phyloP scores from a whole-genome alignment of 1,140 invertebrate genomes.

The Zaprionus camerounensis region DNA sequence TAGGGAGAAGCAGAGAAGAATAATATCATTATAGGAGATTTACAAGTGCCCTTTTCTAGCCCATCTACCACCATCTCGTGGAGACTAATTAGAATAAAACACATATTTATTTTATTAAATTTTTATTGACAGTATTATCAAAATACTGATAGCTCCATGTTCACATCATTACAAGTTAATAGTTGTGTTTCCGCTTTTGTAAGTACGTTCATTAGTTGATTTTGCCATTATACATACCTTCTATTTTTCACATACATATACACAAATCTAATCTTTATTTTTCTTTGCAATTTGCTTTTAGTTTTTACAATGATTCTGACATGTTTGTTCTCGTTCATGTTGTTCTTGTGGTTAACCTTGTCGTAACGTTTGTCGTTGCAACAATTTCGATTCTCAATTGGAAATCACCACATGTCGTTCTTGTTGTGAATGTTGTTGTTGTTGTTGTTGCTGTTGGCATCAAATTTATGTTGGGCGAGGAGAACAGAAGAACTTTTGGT shows the following conservation, averaged over 20 bases:
- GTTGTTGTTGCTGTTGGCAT: constrained; percentile 53
- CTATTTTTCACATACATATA: constrained; percentile 66
- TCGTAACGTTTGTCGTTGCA: constrained; percentile 24
- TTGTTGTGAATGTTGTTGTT: constrained; percentile 33
- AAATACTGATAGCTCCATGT: constrained; percentile 84
- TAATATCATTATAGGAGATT: no score
- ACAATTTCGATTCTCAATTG: constrained; percentile 54
- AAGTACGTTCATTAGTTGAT: constrained; percentile 69
- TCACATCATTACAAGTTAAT: constrained; percentile 84
- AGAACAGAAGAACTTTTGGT: constrained; percentile 58
- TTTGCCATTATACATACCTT: constrained; percentile 63
- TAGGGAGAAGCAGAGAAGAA: not conserved
- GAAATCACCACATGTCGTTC: constrained; percentile 43
- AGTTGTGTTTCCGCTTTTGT: constrained; percentile 67
- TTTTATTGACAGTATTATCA: constrained; percentile 83
- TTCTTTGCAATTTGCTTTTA: constrained; percentile 47
- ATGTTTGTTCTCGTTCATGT: constrained; percentile 35
- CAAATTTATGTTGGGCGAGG: constrained; percentile 49
- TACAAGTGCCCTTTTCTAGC: no score
- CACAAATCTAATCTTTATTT: constrained; percentile 66
- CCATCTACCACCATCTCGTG: not conserved
- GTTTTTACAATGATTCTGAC: constrained; percentile 71
- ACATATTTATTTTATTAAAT: constrained; percentile 70
- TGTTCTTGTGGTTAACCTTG: constrained; percentile 28
- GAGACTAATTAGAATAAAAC: not conserved